Conservation (phyloP, 92 coral and sea anemone genomes). For the Porites divaricata region DNA sequence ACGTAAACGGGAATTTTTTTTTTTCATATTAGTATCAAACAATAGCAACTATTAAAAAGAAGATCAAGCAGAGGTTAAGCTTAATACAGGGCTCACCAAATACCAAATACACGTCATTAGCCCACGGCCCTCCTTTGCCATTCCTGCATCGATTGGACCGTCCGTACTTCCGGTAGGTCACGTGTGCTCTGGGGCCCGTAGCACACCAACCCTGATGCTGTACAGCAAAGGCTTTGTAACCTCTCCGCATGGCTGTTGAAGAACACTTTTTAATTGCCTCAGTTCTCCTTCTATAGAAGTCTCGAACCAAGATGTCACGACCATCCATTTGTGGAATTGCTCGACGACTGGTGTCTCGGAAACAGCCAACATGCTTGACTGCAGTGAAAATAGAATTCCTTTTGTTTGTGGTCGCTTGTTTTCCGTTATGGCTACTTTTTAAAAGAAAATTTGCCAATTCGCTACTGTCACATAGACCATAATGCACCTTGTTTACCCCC, state of each 20-base stretch:
- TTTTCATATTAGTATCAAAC: not conserved
- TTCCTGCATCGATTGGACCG: constrained; percentile 56
- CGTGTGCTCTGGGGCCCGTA: constrained; percentile 67
- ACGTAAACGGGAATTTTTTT: too few species aligned
- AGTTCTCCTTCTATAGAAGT: constrained; percentile 28
- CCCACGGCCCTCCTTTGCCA: constrained; percentile 70
- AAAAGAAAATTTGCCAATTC: not conserved
- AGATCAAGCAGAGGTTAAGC: not conserved
- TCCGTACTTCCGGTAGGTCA: constrained; percentile 66
- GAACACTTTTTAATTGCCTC: constrained; percentile 51
- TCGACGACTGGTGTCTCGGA: constrained; percentile 40
- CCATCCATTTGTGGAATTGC: constrained; percentile 58
- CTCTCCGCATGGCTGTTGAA: constrained; percentile 20
- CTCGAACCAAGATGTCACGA: constrained; percentile 23
- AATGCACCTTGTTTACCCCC: too few species aligned
- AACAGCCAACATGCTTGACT: constrained; percentile 36
- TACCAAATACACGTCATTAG: constrained; percentile 62
- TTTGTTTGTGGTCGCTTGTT: too few species aligned
- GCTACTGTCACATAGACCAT: too few species aligned
- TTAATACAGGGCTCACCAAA: constrained; percentile 9
- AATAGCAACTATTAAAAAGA: not conserved
- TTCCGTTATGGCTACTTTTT: too few species aligned
- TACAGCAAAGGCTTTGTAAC: constrained; percentile 49
- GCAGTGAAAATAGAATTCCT: not conserved
- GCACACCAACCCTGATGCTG: constrained; percentile 68